Evolutionary conservation across 2,113 vertebrate genomes (phyloP), one percentile per base, ranked within the genome.

Genomic region (Apistogramma diplotaenia): DNA sequence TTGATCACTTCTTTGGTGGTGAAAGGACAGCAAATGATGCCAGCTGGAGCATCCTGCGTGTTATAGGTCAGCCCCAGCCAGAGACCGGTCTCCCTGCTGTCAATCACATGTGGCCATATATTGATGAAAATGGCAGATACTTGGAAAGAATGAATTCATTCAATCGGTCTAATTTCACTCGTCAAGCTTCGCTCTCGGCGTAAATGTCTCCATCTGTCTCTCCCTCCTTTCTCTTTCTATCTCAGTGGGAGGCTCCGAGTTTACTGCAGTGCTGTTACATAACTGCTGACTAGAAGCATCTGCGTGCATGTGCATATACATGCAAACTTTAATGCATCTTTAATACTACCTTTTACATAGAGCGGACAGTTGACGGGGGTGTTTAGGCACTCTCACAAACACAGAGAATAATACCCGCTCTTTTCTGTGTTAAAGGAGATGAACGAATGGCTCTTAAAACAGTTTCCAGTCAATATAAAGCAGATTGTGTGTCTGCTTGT

Each of bases 261-360:
- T 89, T 87, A 87, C 92, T 87, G 89, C 91, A 90, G 92, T 90
- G 87, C 51, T 85, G 87, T 94, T 94, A 81, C 75, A 84, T 93
- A 93, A 94, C 86, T 78, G 82, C 88, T 85, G 84, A 86, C 86
- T 80, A 23, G 46, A 78, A 83, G 80, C 82, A 84, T 53, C 60
- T 80, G 62, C 27, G 71, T 76, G 62, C 77, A 81, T 86, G 72
- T 70, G 23, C 19, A 59, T 31, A 49, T 59, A 72, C 49, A 72
- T 37, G 51, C 83, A 67, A 79, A 23, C 46, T 75, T 70, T 87
- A 87, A 87, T 92, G 83, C 82, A 77, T 73, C 90, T 91, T 92
- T 92, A 92, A 91, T 91, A 81, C 60, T 62, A 84, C 74, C 60
- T 78, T 84, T 79, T 62, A 78, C 12, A 0, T 9, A 61, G 27